Evolutionary conservation across 2,888 invertebrate species (phyloP), one percentile per base, ranked within the genome.

Genomic region (Lacanobia wlatinum): DNA sequence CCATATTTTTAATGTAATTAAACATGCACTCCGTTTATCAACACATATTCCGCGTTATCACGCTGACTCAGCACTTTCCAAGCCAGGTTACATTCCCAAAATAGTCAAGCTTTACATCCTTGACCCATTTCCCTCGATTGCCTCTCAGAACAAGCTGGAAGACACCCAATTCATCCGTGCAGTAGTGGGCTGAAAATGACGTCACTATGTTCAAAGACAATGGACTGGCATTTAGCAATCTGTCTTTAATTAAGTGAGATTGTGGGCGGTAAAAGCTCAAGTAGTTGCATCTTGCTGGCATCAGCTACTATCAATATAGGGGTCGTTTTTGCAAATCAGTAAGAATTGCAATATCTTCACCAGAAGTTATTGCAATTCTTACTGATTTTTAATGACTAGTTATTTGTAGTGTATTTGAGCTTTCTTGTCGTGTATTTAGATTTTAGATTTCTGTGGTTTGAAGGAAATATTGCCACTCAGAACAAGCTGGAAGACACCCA

Each of bases 401-500:
- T n/a, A n/a, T n/a, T n/a, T n/a, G n/a, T n/a, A n/a, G n/a, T n/a
- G n/a, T n/a, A n/a, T n/a, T n/a, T n/a, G n/a, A n/a, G n/a, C n/a
- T n/a, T n/a, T n/a, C n/a, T n/a, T n/a, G n/a, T n/a, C n/a, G n/a
- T n/a, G n/a, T n/a, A n/a, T n/a, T n/a, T n/a, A n/a, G n/a, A n/a
- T n/a, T n/a, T n/a, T n/a, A n/a, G n/a, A n/a, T n/a, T n/a, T n/a
- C n/a, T n/a, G n/a, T n/a, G n/a, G n/a, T n/a, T n/a, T n/a, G n/a
- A n/a, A n/a, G n/a, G n/a, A n/a, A n/a, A n/a, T n/a, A 84, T 81
- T 64, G 66, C 62, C 63, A 76, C 82, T 80, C 64, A 65, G 53
- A 80, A 67, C 60, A 56, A 50, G 53, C 58, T 82, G 81, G 82
- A 82, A 84, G 82, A 67, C 77, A 59, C 55, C 84, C 84, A 84